Base-by-base conservation (phyloP, 2,888 invertebrate species). In the Myopa tessellatipennis region DNA sequence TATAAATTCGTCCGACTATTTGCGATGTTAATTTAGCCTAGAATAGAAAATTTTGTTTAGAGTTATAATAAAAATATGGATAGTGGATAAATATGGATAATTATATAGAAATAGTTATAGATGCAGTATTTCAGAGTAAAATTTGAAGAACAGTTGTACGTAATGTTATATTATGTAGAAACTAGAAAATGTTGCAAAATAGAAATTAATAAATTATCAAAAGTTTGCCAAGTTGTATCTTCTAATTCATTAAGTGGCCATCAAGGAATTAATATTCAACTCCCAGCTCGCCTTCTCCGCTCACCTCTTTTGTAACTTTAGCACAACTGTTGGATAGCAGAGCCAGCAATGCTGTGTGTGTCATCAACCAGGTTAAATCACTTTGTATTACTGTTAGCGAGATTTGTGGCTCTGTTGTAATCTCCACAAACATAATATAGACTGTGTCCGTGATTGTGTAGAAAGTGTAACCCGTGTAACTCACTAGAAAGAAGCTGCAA, bases 21-120 rank as follows among this genome's bases (percentile, higher is more conserved):
- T 88, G 86, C 2, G 88, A 84, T 12, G 87, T 88, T 71, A 77
- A 82, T 76, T 89, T 89, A 3, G 89, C 89, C 89, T 89, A 77
- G 6, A 84, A 81, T 80, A 73, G 69, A 72, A 26, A 72, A 34
- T 73, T 0, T 16, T 55, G 45, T 45, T 45, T 45, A 45, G 45
- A 45, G 7, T 45, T 45, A 45, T 8, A 45, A 45, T 10, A 45
- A 45, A 45, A 6, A 45, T 45, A 10, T n/a, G n/a, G n/a, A n/a
- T n/a, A n/a, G n/a, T n/a, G n/a, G n/a, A n/a, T n/a, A n/a, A n/a
- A n/a, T 45, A 45, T 45, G 6, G 3, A 45, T 45, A 8, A 45
- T 45, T 45, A 45, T 45, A 45, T 45, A 26, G 26, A 26, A 26
- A 26, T 26, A 26, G 26, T 26, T 26, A 26, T 26, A 26, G 26